These are phyloP conservation scores for Phyllostomus discolor DNA, from an alignment of 2,113 vertebrate species.

Conservation along the genomic window DNA sequence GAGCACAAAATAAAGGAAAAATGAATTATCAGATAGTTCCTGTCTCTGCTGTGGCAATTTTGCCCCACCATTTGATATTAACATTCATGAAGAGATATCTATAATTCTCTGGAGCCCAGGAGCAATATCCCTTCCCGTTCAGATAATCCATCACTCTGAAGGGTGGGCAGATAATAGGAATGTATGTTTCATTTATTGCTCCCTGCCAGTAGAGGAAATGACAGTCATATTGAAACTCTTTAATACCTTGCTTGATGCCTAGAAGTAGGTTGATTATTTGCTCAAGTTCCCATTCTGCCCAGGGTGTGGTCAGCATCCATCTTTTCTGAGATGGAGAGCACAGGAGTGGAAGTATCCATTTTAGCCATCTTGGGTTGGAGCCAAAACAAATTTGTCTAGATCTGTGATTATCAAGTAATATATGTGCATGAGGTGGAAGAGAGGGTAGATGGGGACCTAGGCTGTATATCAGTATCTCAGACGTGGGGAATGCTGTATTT, in stretches of 20 bases:
- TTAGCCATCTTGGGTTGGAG: not conserved
- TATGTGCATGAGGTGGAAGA: not conserved
- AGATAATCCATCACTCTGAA: constrained; percentile 72
- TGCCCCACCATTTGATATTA: constrained; percentile 41
- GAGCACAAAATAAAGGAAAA: constrained; percentile 30
- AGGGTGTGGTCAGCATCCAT: not conserved
- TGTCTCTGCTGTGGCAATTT: constrained; percentile 30
- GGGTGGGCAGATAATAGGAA: constrained; percentile 63
- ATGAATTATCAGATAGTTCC: constrained; percentile 26
- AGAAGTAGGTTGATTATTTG: constrained; percentile 38
- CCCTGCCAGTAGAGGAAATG: constrained; percentile 62
- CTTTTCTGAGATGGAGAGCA: not conserved
- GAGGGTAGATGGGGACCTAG: not conserved
- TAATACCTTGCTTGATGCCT: constrained; percentile 47
- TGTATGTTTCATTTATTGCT: constrained; percentile 67
- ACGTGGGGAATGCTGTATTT: not conserved
- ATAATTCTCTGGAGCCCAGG: constrained; percentile 56
- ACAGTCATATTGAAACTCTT: constrained; percentile 57
- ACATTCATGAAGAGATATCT: constrained; percentile 63
- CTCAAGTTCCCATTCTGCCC: constrained; percentile 5
- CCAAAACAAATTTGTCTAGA: not conserved
- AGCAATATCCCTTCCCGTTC: constrained; percentile 56
- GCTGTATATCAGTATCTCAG: not conserved
- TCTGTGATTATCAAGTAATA: not conserved
- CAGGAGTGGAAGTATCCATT: not conserved